Evolutionary conservation across 2,888 invertebrate species (phyloP), one percentile per base, ranked within the genome.

Genomic region (Scaptomyza flava): DNA sequence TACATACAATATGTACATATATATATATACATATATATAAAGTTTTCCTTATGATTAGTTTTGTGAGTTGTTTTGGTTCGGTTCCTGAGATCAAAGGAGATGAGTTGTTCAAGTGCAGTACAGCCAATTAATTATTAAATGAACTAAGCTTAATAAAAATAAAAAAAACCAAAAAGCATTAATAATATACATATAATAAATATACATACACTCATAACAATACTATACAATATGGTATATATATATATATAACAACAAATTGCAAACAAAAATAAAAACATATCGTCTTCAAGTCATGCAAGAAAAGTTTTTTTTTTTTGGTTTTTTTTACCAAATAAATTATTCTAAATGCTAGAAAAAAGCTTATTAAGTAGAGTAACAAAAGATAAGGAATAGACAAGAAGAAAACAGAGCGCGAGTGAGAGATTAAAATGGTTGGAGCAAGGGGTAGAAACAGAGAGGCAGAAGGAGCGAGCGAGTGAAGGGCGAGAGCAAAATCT

Each of bases 241-340:
- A 17, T 41, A 38, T 54, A 71, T 45, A 41, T 36, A 54, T 50
- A 38, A 72, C 31, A 61, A 56, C 43, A 50, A 61, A 61, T 56
- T 63, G 62, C 66, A 81, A 79, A 67, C 60, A 81, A 77, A 70
- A 83, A 73, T 65, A 73, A 83, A 86, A 84, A 84, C 87, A 83
- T 83, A 83, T 83, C 82, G 87, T 87, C 83, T 84, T 84, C 81
- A 81, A 80, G 81, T 86, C 86, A 83, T 83, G 83, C 83, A 69
- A 85, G 69, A 66, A 73, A 46, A 41, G 42, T 54, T 57, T 67
- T 63, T 73, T 73, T 68, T 74, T 74, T 63, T 51, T 61, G 23
- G 77, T 77, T 64, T 68, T 81, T 79, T 81, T 84, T 82, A 81
- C 77, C 66, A 84, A 82, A 67, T 67, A 69, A 72, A 75, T 58